phyloP scores from a whole-genome alignment of 1,140 invertebrate genomes.

The Brachionus rubens region DNA sequence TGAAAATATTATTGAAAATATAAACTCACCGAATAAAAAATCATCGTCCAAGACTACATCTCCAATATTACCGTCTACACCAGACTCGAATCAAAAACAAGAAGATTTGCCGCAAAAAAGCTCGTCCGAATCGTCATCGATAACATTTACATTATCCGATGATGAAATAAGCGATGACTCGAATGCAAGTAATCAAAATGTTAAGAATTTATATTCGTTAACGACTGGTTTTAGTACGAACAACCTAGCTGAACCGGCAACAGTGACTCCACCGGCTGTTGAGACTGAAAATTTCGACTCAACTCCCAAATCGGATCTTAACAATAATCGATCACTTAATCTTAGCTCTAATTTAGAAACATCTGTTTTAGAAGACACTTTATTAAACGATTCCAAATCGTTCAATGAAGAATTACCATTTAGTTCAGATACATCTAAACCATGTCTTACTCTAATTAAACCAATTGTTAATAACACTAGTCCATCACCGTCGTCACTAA shows the following conservation, averaged over 20 bases:
- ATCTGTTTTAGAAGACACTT: not conserved
- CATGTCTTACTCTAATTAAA: not conserved
- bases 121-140: not conserved
- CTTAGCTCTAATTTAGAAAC: constrained; percentile 20
- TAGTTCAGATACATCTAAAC: not conserved
- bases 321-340: constrained; percentile 8
- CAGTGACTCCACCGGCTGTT: not conserved
- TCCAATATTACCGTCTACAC: not conserved
- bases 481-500: not conserved
- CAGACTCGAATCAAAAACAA: constrained; percentile 25
- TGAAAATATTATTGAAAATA: constrained; percentile 13
- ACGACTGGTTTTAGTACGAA: not conserved
- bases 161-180: constrained; percentile 45
- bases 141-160: constrained; percentile 36
- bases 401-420: not conserved
- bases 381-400: not conserved
- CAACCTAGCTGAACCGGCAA: not conserved
- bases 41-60: constrained; percentile 28
- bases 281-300: not conserved
- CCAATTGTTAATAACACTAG: not conserved
- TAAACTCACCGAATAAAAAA: constrained; percentile 31
- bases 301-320: not conserved
- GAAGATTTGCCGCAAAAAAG: not conserved
- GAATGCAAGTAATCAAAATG: constrained; percentile 42
- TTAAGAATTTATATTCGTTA: constrained; percentile 24